Evolutionary conservation across 2,113 vertebrate genomes (phyloP).

Genomic region (Antechinus stuartii): DNA sequence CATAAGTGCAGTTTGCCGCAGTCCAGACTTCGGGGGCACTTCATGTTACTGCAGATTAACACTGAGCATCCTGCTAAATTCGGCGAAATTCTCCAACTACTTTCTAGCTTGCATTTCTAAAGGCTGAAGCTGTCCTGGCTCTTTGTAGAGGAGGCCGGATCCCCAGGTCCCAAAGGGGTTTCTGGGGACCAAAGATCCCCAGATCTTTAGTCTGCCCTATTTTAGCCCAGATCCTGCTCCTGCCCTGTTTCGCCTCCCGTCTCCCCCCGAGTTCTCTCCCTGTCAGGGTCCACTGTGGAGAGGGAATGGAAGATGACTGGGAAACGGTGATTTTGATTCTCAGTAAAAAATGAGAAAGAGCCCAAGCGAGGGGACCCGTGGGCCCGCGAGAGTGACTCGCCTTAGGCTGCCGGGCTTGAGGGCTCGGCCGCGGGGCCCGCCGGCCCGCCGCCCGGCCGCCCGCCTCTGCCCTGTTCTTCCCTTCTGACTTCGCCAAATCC

Average conservation of each 20-base stretch:
- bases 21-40: not conserved
- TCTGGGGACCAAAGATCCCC: too few species aligned
- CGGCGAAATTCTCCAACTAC: not conserved
- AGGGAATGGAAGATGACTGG: not conserved
- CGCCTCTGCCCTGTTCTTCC: conserved; percentile 75
- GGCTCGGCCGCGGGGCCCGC: too few species aligned
- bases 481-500: conserved; percentile 84
- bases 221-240: too few species aligned
- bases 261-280: not conserved
- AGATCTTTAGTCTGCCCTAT: too few species aligned
- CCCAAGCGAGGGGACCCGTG: too few species aligned
- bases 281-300: too few species aligned
- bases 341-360: not conserved
- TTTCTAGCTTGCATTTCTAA: not conserved
- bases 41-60: not conserved
- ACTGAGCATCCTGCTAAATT: not conserved
- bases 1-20: too few species aligned
- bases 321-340: not conserved
- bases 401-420: conserved; percentile 89
- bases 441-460: too few species aligned
- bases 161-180: too few species aligned
- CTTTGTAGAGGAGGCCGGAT: not conserved
- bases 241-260: too few species aligned
- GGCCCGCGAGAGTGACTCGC: conserved; percentile 85
- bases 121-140: not conserved